phyloP scores from a whole-genome alignment of 2,888 invertebrate genomes.

The Syrphus vitripennis region DNA sequence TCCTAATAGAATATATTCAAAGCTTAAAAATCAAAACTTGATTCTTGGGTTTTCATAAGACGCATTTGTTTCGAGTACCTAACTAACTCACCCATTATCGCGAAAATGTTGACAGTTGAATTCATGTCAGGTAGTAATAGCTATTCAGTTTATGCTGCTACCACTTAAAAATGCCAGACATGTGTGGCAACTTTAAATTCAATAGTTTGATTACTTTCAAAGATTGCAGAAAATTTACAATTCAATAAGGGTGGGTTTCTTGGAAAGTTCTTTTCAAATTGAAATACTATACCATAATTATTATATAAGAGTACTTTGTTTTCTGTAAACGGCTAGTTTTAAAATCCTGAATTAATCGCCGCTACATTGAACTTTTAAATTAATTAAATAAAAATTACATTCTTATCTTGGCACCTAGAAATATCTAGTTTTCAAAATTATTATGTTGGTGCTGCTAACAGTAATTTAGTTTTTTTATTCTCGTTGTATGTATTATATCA shows the following conservation, averaged over 20 bases:
- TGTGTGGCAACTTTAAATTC: neutral
- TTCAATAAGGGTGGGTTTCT: neutral
- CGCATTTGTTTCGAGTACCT: neutral
- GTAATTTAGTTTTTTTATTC: too few relatives aligned
- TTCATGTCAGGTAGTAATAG: neutral
- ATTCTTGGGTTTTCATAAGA: neutral
- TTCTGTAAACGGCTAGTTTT: too few relatives aligned
- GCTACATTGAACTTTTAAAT: too few relatives aligned
- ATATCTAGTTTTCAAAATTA: too few relatives aligned
- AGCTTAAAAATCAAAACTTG: neutral
- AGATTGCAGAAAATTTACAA: neutral
- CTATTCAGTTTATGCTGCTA: neutral
- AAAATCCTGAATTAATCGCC: too few relatives aligned
- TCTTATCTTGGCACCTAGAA: too few relatives aligned
- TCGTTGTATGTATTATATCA: too few relatives aligned
- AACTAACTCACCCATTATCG: too few relatives aligned
- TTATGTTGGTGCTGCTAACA: too few relatives aligned
- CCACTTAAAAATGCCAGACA: neutral
- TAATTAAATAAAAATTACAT: too few relatives aligned
- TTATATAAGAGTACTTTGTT: too few relatives aligned
- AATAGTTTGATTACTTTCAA: neutral
- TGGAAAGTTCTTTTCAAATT: neutral
- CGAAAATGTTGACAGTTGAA: neutral
- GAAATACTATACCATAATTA: neutral
- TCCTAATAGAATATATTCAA: neutral